Conservation (phyloP, 53 echinoderm and acorn worm species). For the Arbacia lixula region DNA sequence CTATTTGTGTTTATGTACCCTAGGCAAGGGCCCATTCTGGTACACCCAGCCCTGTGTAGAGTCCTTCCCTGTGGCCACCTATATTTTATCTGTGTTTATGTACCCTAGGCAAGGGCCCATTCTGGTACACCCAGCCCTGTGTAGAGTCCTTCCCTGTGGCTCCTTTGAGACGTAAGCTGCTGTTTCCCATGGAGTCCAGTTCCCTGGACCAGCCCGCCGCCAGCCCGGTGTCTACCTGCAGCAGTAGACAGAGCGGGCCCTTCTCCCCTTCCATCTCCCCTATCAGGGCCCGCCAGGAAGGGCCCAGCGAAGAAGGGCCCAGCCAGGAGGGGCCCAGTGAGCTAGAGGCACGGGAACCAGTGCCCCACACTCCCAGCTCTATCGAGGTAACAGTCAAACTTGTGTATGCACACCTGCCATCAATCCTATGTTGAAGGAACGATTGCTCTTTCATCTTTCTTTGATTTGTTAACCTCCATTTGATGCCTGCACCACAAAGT, state of each 20-base stretch:
- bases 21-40: slow-evolving; percentile 34
- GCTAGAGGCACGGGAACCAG: no score
- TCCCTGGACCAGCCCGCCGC: slow-evolving; percentile 40
- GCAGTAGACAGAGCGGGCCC: slow-evolving; percentile 47
- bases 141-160: slow-evolving; percentile 64
- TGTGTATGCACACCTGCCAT: no score
- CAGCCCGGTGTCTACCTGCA: slow-evolving; percentile 3
- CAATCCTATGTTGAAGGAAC: no score
- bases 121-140: slow-evolving; percentile 50
- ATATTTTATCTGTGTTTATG: no score
- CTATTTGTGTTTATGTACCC: no score
- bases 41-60: slow-evolving; percentile 55
- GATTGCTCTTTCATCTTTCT: not conserved
- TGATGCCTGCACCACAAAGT: no score
- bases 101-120: slow-evolving; percentile 15
- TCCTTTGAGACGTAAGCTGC: slow-evolving; percentile 84
- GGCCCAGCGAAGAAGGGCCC: not conserved
- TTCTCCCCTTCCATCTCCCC: slow-evolving; percentile 43
- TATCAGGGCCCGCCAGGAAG: slow-evolving; percentile 34
- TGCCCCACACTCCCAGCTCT: slow-evolving; percentile 29
- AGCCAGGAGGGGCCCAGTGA: no score
- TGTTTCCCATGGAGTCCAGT: slow-evolving; percentile 64
- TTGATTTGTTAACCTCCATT: no score
- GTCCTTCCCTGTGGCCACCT: slow-evolving; percentile 63
- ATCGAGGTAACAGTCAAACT: slow-evolving; percentile 37